Conservation (phyloP, 2,797 vertebrate genomes). For the Pipistrellus nathusii region DNA sequence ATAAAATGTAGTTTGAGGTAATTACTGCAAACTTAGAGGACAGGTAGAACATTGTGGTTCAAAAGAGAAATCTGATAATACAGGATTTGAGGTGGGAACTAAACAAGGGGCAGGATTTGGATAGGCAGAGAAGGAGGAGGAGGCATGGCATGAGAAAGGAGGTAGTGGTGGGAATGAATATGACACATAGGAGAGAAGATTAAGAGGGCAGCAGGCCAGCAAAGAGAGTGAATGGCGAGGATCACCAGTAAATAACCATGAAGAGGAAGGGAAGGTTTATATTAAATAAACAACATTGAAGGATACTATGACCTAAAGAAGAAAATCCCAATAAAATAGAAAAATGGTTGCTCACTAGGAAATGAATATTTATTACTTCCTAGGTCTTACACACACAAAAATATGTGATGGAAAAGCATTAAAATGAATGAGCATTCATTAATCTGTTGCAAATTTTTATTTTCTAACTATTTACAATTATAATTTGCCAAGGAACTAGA, state of each 20-base stretch:
- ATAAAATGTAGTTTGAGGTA: not conserved
- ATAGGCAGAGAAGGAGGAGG: not conserved
- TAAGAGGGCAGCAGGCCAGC: not conserved
- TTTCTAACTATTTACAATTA: not conserved
- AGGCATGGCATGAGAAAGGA: not conserved
- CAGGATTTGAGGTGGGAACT: not conserved
- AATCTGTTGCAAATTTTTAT: not conserved
- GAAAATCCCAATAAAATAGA: not conserved
- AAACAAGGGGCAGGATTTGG: not conserved
- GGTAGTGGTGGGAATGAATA: accelerated
- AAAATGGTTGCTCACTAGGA: not conserved
- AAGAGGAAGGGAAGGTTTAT: not conserved
- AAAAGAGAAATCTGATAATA: not conserved
- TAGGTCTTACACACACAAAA: not conserved
- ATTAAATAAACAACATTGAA: not conserved
- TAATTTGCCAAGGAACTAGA: conserved; percentile 34
- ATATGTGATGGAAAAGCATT: not conserved
- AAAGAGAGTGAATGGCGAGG: not conserved
- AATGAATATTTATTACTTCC: not conserved
- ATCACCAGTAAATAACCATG: not conserved
- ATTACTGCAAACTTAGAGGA: not conserved
- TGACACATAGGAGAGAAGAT: not conserved
- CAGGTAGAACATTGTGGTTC: not conserved
- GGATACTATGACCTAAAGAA: not conserved
- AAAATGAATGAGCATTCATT: not conserved